These are phyloP conservation scores for Hippasteria phrygiana DNA, from an alignment of 53 echinoderm and acorn worm genomes.

Conservation along the genomic window DNA sequence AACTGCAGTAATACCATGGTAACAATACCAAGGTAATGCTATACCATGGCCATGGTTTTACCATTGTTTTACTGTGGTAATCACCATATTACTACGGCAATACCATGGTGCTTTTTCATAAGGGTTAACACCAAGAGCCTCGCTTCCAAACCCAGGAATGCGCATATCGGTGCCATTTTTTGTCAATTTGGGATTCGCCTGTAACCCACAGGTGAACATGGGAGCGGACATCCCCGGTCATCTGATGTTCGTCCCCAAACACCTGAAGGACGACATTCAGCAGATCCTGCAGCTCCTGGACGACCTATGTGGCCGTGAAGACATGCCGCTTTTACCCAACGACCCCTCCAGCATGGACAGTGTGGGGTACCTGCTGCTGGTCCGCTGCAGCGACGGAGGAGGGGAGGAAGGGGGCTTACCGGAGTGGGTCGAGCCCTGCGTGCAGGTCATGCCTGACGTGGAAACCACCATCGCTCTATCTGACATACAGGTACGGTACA, in stretches of 20 bases:
- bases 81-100: too few relatives aligned
- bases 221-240: conserved; percentile 74
- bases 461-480: conserved; percentile 93
- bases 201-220: conserved; percentile 57
- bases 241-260: conserved; percentile 88
- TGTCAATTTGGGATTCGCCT: too few relatives aligned
- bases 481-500: conserved; percentile 85
- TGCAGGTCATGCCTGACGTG: conserved; percentile 82
- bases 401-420: conserved; percentile 59
- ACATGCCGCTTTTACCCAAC: conserved; percentile 68
- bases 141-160: too few relatives aligned
- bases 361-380: conserved; percentile 86
- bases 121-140: too few relatives aligned
- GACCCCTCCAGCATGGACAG: conserved; percentile 64
- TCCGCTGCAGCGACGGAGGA: conserved; percentile 53
- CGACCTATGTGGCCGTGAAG: conserved; percentile 92
- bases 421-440: conserved; percentile 76
- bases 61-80: too few relatives aligned
- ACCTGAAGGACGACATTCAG: conserved; percentile 73
- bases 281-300: conserved; percentile 89
- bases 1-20: too few relatives aligned
- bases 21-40: too few relatives aligned
- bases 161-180: too few relatives aligned
- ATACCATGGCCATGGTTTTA: too few relatives aligned
- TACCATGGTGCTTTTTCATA: too few relatives aligned